Evolutionary conservation across 1,140 invertebrate genomes (phyloP), one percentile per base, ranked within the genome.

Genomic region (Danaus melanippus): DNA sequence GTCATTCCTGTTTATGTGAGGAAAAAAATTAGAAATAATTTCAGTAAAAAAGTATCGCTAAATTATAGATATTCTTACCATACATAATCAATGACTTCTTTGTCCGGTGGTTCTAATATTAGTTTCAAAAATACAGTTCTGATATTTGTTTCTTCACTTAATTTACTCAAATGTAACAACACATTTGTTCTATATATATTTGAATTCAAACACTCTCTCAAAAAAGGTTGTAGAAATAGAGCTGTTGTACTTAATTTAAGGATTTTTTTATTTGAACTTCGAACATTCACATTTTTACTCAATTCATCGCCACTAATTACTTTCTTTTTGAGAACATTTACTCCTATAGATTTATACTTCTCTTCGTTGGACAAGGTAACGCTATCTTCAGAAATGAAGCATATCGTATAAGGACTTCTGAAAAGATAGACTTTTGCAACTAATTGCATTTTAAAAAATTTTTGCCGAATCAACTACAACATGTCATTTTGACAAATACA

Each of bases 81-180:
- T 55, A 86, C 88, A 69, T 90, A 90, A 84, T 94, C 92, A 57
- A 94, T 82, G 42, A 91, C 88, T 68, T 93, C 89, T 53, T 76
- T 87, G 32, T 82, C 87, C 8, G 92, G 90, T 21, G 85, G 83
- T 57, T 84, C 67, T 32, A 92, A 64, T 41, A 75, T 77, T 54
- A 86, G 62, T 60, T 82, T 83, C 21, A 77, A 72, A 60, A 73
- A 87, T 39, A 70, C 69, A 49, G 62, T 68, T 47, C 64, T 62
- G 58, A 66, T 71, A n/a, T 56, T 49, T 17, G 71, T 60, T 54
- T 66, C 62, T 21, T 67, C 61, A 56, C 67, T 62, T 21, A 73
- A 15, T 46, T 67, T 52, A 53, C 65, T 63, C 42, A 84, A 63
- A 69, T 75, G 54, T 12, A 51, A 64, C n/a, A 80, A 53, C 2